Evolutionary conservation across 2,888 invertebrate species (phyloP).

Genomic region (Melipona bicolor): DNA sequence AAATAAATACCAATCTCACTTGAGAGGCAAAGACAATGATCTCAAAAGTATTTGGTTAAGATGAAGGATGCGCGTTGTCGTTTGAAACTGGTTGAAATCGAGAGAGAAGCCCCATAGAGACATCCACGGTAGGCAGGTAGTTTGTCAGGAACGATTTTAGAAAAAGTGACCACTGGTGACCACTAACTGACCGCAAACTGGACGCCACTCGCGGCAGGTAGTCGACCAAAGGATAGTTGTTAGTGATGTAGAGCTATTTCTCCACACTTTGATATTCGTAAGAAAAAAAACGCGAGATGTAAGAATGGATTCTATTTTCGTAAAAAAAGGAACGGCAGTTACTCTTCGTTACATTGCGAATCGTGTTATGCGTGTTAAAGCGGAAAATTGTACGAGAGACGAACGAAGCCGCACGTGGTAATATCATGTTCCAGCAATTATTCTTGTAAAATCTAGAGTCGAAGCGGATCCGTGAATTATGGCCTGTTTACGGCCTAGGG

Average conservation of each 20-base stretch:
- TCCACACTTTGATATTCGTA: not conserved
- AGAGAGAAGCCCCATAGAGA: not conserved
- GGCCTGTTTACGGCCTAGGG: slow-evolving; percentile 58
- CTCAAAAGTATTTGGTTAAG: not conserved
- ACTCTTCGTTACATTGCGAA: not conserved
- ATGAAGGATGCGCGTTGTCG: not conserved
- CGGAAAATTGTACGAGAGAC: not conserved
- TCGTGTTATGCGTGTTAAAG: slow-evolving; percentile 1
- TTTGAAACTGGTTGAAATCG: not conserved
- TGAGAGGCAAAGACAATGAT: not conserved
- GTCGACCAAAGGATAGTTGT: not conserved
- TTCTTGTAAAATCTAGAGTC: slow-evolving; percentile 50
- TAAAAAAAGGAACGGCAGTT: no score
- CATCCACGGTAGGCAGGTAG: not conserved
- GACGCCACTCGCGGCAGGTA: not conserved
- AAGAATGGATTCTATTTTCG: not conserved
- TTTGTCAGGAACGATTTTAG: not conserved
- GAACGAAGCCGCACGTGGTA: slow-evolving; percentile 14
- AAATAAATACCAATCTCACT: not conserved
- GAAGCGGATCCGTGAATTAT: slow-evolving; percentile 65
- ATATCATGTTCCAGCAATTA: slow-evolving; percentile 48
- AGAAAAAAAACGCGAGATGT: not conserved
- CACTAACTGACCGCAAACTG: not conserved
- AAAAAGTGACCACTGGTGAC: not conserved
- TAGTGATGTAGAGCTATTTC: not conserved